Evolutionary conservation across 2,113 vertebrate genomes (phyloP), one percentile per base, ranked within the genome.

Genomic region (Astur gentilis): DNA sequence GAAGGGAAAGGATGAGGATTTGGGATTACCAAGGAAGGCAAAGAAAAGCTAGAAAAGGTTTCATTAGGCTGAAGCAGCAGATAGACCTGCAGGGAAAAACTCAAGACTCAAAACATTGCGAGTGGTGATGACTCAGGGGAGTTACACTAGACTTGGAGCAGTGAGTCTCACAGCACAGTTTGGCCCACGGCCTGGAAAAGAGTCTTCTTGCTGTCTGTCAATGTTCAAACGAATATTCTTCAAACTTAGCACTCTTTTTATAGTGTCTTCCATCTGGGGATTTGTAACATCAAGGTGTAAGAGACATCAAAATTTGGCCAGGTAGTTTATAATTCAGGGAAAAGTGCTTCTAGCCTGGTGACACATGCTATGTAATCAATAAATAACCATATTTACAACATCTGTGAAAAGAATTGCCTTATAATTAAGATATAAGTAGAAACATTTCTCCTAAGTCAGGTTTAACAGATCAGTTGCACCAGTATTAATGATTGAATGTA

Each of bases 201-300:
- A 86, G 60, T 64, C 61, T 47, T 87, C 76, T 92, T 92, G 38
- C 80, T 94, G 83, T 92, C 90, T 90, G 77, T 95, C 95, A 93
- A 64, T 70, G 72, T 87, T 97, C 64, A 93, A 83, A 92, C 0
- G 52, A 92, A 95, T 95, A 82, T 72, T 93, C 92, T 82, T 95
- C 65, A 92, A 92, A 93, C 13, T 87, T 96, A 81, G 32, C 54
- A 83, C 20, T 64, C 66, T 81, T 94, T 90, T 93, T 95, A 77
- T 83, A 78, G 60, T 66, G 36, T 34, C 42, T 87, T 92, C 92
- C 69, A 52, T 87, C 86, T 94, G 83, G 64, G 16, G 29, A 45
- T 1, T 17, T 92, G 50, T 69, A 85, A 79, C 47, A 70, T 78
- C 42, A 91, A 89, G 72, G 86, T 92, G 9, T 86, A 75, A 89